Base-by-base conservation (phyloP, 30 jellyfish, hydroid and myxozoan species). In the Sanderia malayensis region DNA sequence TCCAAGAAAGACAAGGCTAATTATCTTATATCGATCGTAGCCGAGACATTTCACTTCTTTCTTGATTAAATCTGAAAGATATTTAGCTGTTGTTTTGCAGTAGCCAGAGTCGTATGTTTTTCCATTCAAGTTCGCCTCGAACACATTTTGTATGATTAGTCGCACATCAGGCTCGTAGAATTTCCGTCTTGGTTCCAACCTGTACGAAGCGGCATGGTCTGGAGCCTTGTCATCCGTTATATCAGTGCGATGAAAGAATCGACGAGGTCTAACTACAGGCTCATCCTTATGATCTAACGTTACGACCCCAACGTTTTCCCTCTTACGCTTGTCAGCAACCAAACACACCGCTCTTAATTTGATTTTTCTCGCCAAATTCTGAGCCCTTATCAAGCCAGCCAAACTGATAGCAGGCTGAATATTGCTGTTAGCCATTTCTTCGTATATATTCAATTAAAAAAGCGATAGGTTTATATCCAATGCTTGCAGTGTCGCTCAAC, bases 81-180 rank as follows among this genome's bases (percentile, higher is more conserved):
- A 24, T 9, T 21, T 23, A 2, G 80, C 80, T 20, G 45, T 29
- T 18, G 25, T 46, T 24, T 44, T 41, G 67, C 80, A 67, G 30
- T 23, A 44, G 19, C 41, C 67, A 26, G 37, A 1, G 19, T 67
- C 80, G 62, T 67, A 67, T 11, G 11, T 28, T 3, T 24, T 20
- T 3, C 80, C 80, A 27, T 20, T 44, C 22, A 67, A 44, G 27
- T 46, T 46, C 70, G 37, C 44, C 22, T 67, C 67, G 31, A 67
- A 67, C n/a, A 44, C 69, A 34, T 46, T 67, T 46, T 67, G 26
- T 6, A 67, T 67, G 30, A 67, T 67, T 3, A 25, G 4, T 32
- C 80, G 80, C 8, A 67, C 80, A 34, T 67, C 80, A 9, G 80
- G 80, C 33, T 67, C 80, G 27, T 33, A 67, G 27, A 67, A 67